Evolutionary conservation across 2,888 invertebrate genomes (phyloP).

Genomic region (Cyrtodaria siliqua): DNA sequence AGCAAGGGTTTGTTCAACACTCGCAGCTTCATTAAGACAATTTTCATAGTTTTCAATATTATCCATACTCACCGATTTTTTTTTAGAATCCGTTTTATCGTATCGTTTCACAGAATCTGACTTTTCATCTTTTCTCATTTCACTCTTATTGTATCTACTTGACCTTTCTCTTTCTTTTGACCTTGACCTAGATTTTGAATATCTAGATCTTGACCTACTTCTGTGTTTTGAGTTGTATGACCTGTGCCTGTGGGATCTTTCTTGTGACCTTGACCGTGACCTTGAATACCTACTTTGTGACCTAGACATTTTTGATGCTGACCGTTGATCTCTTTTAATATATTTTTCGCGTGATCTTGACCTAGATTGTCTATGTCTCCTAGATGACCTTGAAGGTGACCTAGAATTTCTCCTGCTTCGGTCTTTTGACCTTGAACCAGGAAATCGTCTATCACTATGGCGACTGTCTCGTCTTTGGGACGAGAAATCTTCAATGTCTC

Average conservation of each 20-base stretch:
- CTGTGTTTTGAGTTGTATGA: slow-evolving; percentile 15
- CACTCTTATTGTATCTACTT: background rate
- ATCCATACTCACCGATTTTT: background rate
- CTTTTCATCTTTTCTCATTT: slow-evolving; percentile 2
- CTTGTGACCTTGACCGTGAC: slow-evolving; percentile 55
- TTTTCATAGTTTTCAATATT: slow-evolving; percentile 19
- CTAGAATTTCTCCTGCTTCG: slow-evolving; percentile 51
- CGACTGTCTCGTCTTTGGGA: slow-evolving; percentile 22
- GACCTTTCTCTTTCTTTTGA: slow-evolving; percentile 38
- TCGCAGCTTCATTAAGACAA: slow-evolving; percentile 6
- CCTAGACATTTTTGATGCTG: background rate
- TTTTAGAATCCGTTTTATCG: background rate
- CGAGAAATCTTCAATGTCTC: slow-evolving; percentile 66
- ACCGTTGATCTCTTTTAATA: slow-evolving; percentile 2
- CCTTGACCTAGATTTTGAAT: slow-evolving; percentile 23
- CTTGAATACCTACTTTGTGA: background rate
- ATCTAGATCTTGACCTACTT: slow-evolving; percentile 31
- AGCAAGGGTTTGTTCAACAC: slow-evolving; percentile 26
- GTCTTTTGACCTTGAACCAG: slow-evolving; percentile 51
- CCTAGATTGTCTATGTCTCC: slow-evolving; percentile 20
- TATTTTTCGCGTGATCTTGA: slow-evolving; percentile 51
- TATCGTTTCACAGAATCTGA: background rate
- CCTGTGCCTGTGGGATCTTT: slow-evolving; percentile 22
- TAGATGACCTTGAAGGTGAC: slow-evolving; percentile 25
- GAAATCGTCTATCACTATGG: slow-evolving; percentile 25